Base-by-base conservation (phyloP, 23 tunicate species). In the Trididemnum clinides region DNA sequence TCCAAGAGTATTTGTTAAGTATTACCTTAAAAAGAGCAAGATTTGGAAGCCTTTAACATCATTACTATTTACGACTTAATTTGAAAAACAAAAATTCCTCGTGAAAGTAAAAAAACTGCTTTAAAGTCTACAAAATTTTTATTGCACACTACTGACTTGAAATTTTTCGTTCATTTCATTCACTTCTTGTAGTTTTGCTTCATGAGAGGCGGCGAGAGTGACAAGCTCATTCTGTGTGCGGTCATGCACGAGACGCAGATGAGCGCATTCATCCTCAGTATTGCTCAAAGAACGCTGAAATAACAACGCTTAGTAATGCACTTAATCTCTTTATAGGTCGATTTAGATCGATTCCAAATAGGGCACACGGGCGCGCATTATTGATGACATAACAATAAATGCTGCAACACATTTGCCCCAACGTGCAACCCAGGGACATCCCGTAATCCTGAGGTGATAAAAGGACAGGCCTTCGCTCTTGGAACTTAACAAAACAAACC, bases 191-290 rank as follows among this genome's bases (percentile, higher is more conserved):
- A 86, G 23, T 54, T 85, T 79, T 19, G 34, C 33, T 80, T 88
- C 92, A 73, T 92, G 92, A n/a, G 76, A 39, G 20, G 87, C 72
- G 0, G 97, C 86, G 30, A 92, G 76, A 1, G 77, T 80, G 6
- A 37, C 49, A 1, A 94, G 85, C 20, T 83, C 90, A 30, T 51
- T 81, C 72, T 94, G 88, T 51, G 94, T 82, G 66, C 85, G 84
- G 30, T 92, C 94, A 23, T 77, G 88, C 35, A 85, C 39, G 0
- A 50, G 79, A 34, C 90, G 74, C 18, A 89, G 70, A 39, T 94
- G 93, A 7, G 98, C 66, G 82, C 98, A 94, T 49, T 94, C 98
- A 58, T 94, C 98, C 51, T 94, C 98, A 7, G 91, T 57, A 57
- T 89, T 94, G 54, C 98, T 84, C 33, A 84, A 64, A 10, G 88